Percentiles rank a stretch among this genome's conserved stretches.
These are phyloP conservation scores for Etheostoma spectabile DNA, from an alignment of 2,113 vertebrate genomes.

Conservation along the genomic window DNA sequence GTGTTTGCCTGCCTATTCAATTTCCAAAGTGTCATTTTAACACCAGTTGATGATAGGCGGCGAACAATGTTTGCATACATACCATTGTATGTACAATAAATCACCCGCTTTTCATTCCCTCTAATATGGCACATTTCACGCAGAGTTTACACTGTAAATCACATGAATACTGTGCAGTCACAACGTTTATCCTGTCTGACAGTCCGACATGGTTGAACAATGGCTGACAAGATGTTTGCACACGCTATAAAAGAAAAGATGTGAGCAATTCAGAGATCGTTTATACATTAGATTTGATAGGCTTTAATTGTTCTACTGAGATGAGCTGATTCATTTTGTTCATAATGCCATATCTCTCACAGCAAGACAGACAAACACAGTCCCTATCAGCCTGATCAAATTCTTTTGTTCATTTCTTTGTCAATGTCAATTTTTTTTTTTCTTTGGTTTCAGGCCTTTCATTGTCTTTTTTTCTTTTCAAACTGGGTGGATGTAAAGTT, in stretches of 20 bases:
- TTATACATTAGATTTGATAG: not conserved
- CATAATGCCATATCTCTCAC: not conserved
- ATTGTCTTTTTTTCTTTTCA: not conserved
- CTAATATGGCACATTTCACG: not conserved
- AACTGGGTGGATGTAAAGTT: not conserved
- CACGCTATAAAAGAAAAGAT: conserved; percentile 21
- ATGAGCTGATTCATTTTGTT: conserved; percentile 15
- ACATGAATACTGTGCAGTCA: conserved; percentile 4
- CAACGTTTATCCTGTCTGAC: conserved; percentile 1
- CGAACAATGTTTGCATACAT: no score
- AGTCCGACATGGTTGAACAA: conserved; percentile 10
- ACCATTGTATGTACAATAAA: not conserved
- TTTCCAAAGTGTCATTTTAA: not conserved
- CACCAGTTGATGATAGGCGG: not conserved
- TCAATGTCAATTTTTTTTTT: not conserved
- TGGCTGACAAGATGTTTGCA: conserved; percentile 31
- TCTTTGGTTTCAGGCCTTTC: no score
- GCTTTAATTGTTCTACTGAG: conserved; percentile 14
- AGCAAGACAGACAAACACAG: not conserved
- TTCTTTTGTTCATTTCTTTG: not conserved
- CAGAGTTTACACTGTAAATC: not conserved
- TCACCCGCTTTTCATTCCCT: not conserved
- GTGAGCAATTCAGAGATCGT: conserved; percentile 20
- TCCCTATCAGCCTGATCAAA: not conserved
- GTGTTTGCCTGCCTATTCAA: not conserved